Evolutionary conservation across 2,797 vertebrate genomes (phyloP).

Genomic region (Alectoris magna): DNA sequence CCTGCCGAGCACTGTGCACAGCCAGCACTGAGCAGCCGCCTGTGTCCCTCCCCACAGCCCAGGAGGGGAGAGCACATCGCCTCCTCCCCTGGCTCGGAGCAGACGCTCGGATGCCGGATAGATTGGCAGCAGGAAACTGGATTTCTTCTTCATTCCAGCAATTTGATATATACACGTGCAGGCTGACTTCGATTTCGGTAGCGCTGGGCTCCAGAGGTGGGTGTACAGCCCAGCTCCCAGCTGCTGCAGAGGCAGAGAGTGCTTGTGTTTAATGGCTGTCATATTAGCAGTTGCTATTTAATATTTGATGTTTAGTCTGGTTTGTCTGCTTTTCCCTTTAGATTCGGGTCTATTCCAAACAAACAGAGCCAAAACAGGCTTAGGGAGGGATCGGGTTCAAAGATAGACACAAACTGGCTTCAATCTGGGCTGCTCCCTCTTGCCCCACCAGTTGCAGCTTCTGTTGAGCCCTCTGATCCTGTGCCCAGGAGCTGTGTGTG

Average conservation of each 20-base stretch:
- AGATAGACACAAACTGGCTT: constrained; percentile 23
- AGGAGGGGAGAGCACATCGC: neutral
- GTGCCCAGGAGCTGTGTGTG: neutral
- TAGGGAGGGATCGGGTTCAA: constrained; percentile 8
- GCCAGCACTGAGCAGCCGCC: neutral
- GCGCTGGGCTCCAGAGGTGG: neutral
- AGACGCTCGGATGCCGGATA: neutral
- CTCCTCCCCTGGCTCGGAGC: neutral
- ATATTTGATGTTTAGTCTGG: constrained; percentile 69
- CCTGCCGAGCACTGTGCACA: neutral
- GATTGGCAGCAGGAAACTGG: constrained; percentile 29
- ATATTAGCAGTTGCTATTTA: constrained; percentile 57
- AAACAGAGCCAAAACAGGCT: constrained; percentile 15
- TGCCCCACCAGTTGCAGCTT: fast-evolving
- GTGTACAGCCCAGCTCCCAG: constrained; percentile 9
- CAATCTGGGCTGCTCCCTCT: neutral
- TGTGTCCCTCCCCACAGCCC: neutral
- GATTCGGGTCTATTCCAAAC: constrained; percentile 29
- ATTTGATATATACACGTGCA: neutral
- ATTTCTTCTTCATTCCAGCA: neutral
- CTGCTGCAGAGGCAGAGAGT: constrained; percentile 23
- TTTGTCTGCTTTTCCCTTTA: constrained; percentile 42
- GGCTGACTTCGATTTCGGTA: neutral
- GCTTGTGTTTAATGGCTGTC: constrained; percentile 36
- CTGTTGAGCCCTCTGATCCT: neutral